Evolutionary conservation across 1,140 invertebrate species (phyloP).

Genomic region (Drosophila arizonae): DNA sequence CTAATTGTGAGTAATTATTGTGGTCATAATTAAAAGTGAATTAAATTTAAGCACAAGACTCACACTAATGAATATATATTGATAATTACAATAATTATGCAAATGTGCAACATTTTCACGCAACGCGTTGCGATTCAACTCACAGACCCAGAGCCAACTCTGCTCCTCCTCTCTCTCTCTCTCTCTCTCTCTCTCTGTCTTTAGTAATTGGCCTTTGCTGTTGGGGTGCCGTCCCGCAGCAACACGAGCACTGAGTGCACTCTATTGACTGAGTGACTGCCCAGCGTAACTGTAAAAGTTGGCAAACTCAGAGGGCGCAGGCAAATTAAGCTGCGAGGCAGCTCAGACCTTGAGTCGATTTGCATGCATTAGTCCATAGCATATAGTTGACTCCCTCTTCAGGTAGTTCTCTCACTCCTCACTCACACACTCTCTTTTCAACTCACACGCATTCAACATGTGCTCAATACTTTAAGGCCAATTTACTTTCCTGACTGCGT

Average conservation of each 20-base stretch:
- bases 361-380: slow-evolving; percentile 11
- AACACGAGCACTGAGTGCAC: slow-evolving; percentile 28
- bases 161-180: neutral
- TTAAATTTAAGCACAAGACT: slow-evolving; percentile 69
- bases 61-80: slow-evolving; percentile 77
- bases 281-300: slow-evolving; percentile 19
- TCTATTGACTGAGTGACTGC: slow-evolving; percentile 15
- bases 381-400: neutral
- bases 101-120: slow-evolving; percentile 69
- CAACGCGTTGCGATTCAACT: slow-evolving; percentile 41
- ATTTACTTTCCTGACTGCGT: slow-evolving; percentile 25
- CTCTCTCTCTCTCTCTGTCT: neutral
- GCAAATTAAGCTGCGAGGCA: slow-evolving; percentile 27
- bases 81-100: slow-evolving; percentile 78
- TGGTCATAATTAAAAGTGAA: slow-evolving; percentile 69
- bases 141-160: neutral
- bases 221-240: slow-evolving; percentile 2
- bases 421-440: neutral
- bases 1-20: slow-evolving; percentile 70
- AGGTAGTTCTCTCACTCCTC: slow-evolving; percentile 22
- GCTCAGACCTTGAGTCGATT: slow-evolving; percentile 35
- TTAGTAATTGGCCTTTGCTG: slow-evolving; percentile 21
- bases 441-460: slow-evolving; percentile 23
- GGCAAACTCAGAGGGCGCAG: slow-evolving; percentile 28
- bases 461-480: slow-evolving; percentile 19